Base-by-base conservation (phyloP, 2,888 invertebrate species). In the Ectemnius lituratus region DNA sequence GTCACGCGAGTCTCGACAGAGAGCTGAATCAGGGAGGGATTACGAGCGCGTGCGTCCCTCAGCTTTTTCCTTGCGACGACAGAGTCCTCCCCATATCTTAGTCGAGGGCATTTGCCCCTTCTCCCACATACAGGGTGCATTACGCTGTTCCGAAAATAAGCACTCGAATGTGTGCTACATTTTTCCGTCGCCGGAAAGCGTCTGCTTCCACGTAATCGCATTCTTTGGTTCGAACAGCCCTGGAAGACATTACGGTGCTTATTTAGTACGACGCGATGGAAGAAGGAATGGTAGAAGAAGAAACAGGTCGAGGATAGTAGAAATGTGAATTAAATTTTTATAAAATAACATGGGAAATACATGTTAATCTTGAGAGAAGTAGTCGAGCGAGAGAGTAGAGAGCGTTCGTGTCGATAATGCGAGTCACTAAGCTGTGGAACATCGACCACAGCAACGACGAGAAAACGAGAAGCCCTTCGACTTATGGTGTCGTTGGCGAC, bases 381-480 rank as follows among this genome's bases (percentile, higher is more conserved):
- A 13, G 52, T 52, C 11, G 16, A 16, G 5, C n/a, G 52, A 52
- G n/a, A 14, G 16, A 5, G 16, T 11, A 58, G 46, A 52, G 66
- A 67, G 60, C 46, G 28, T 56, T 23, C 49, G 67, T 52, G 52
- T 72, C 60, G 74, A 57, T 61, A 65, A 66, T 66, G 28, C 68
- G 59, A 46, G 47, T 23, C 67, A 57, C 23, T 59, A 67, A 69
- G 52, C 56, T 68, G 60, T 37, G 18, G 62, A 20, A 23, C 23
- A 23, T 23, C 37, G 37, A 37, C 37, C 37, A 37, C 37, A 37
- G 37, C 23, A 11, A 2, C 13, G 5, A 20, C 63, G 37, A 68
- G 67, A 65, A 57, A 76, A 71, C 77, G 52, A 70, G 69, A 81
- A 81, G 77, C 83, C 83, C 69, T 73, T 71, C 77, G 69, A 70